Evolutionary conservation across 2,113 vertebrate species (phyloP), one percentile per base, ranked within the genome.

Genomic region (Urocolius indicus): DNA sequence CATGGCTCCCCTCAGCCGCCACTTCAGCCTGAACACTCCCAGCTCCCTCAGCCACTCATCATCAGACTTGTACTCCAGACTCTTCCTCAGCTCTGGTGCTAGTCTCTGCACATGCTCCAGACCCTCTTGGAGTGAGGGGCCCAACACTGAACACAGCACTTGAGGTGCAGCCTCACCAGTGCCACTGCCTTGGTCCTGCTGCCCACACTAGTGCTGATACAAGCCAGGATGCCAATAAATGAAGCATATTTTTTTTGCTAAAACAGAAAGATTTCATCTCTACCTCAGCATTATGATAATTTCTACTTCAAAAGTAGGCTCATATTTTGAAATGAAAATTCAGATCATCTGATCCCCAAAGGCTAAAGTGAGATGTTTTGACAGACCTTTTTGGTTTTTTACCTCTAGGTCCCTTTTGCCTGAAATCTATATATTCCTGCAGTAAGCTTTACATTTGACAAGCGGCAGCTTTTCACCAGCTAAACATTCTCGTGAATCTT

Each of bases 301-400:
- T 89, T 94, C 88, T 71, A 93, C 81, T 94, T 94, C 91, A 84
- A 89, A 97, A 95, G 46, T 19, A 41, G 43, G 48, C 55, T 26
- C 32, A n/a, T 79, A 92, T 95, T 90, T 81, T 92, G 86, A 93
- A 93, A 84, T 78, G 55, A 92, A 86, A 69, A 96, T 80, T 43
- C 55, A 90, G 87, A 58, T 36, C 1, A 0, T 32, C 34, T 72
- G 46, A 27, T 77, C 51, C 83, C 80, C 73, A 52, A 80, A 90
- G 81, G 61, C 66, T 91, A 19, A 72, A 82, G 23, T 48, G 67
- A 13, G 63, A 79, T 83, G 45, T 68, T 90, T 80, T 52, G 73
- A 90, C 29, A 77, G 46, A 92, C 29, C 8, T 68, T 81, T 7
- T 62, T 57, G 72, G 19, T 34, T 58, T 58, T 46, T 84, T 3